Conservation (phyloP, 2,113 vertebrate genomes). For the Scatophagus argus region DNA sequence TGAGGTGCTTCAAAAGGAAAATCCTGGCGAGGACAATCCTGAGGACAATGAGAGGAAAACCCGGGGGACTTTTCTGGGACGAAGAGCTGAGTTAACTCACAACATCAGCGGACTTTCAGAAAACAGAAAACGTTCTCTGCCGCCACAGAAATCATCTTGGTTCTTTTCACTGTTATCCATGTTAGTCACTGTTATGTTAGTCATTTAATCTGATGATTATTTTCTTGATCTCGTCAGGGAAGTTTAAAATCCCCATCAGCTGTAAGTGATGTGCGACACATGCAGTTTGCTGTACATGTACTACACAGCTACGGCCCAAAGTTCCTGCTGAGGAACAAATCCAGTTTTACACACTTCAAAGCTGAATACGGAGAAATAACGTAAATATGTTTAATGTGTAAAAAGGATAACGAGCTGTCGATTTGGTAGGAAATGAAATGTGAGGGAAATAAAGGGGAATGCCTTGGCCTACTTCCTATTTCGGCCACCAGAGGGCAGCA, state of each 20-base stretch:
- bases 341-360: background rate
- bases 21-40: background rate
- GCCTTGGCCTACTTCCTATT: background rate
- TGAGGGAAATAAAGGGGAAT: background rate
- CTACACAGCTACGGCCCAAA: too few species aligned
- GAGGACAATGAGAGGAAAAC: constrained; percentile 20
- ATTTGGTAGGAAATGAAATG: constrained; percentile 24
- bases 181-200: background rate
- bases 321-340: background rate
- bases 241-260: too few species aligned
- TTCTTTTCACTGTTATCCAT: background rate
- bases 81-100: constrained; percentile 25
- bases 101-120: background rate
- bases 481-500: constrained; percentile 69
- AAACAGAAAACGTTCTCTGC: background rate
- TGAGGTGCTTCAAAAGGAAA: background rate
- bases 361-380: constrained; percentile 2
- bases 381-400: background rate
- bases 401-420: constrained; percentile 16
- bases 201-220: background rate
- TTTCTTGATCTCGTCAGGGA: background rate
- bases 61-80: background rate
- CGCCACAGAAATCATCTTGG: background rate
- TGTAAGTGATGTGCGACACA: background rate
- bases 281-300: too few species aligned